Base-by-base conservation (phyloP, 2,888 invertebrate genomes). In the Coelogynopora nodosa region DNA sequence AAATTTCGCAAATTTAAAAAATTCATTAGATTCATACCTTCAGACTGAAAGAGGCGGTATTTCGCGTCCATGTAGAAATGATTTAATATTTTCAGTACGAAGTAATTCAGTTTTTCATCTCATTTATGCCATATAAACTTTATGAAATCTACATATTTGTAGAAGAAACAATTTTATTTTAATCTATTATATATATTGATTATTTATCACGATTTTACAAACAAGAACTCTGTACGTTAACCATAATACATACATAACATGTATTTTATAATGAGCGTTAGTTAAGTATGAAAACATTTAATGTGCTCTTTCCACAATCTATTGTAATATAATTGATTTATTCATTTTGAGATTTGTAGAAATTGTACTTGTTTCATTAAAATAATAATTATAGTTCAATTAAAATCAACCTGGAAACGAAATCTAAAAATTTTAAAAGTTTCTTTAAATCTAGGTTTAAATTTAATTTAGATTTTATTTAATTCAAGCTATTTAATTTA, bases 371-470 rank as follows among this genome's bases (percentile, higher is more conserved):
- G 18, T 74, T 5, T 74, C 27, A 23, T 49, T 49, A 49, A 49
- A 49, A 49, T 74, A 74, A 13, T 74, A 23, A 74, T 74, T 74
- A 74, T 13, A 74, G 74, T 74, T 74, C 74, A 74, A 74, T 74
- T 74, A 5, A 74, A 74, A 74, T 74, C 74, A 74, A 74, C 74
- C 18, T 74, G 74, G 23, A 74, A 5, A 74, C 74, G 23, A 49
- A 49, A 49, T 49, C 49, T 49, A 49, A 49, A 49, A 49, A 49
- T 49, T 49, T 18, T 49, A 49, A 49, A 49, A 18, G n/a, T n/a
- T n/a, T n/a, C n/a, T n/a, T n/a, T n/a, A n/a, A n/a, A n/a, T n/a
- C n/a, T n/a, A n/a, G n/a, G n/a, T n/a, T n/a, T n/a, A n/a, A n/a
- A n/a, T n/a, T n/a, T n/a, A n/a, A n/a, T n/a, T n/a, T n/a, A n/a